Evolutionary conservation across 2,113 vertebrate genomes (phyloP).

Genomic region (Bostrychus sinensis): DNA sequence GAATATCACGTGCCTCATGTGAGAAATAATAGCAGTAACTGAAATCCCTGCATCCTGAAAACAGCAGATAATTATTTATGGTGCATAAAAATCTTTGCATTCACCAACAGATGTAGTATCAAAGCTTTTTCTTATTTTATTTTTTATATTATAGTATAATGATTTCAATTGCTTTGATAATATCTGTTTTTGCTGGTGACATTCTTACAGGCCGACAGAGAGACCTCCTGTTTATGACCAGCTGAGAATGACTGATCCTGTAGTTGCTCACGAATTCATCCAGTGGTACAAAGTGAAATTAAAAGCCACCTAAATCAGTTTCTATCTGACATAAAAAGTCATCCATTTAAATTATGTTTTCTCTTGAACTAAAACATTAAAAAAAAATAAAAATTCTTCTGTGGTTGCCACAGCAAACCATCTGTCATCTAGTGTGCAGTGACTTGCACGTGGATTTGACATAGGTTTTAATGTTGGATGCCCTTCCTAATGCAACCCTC

Average conservation of each 20-base stretch:
- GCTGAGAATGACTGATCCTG: background rate
- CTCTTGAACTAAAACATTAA: too few relatives aligned
- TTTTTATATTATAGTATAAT: too few relatives aligned
- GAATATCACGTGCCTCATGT: slow-evolving; percentile 41
- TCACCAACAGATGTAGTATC: background rate
- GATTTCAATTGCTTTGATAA: too few relatives aligned
- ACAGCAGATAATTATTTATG: background rate
- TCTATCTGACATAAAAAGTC: background rate
- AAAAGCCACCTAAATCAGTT: background rate
- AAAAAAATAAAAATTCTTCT: too few relatives aligned
- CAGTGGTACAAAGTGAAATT: background rate
- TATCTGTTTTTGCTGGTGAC: background rate
- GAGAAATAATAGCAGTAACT: slow-evolving; percentile 46
- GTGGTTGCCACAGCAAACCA: background rate
- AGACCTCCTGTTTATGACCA: background rate
- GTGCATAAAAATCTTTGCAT: background rate
- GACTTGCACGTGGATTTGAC: background rate
- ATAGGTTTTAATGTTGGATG: background rate
- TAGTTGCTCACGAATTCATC: background rate
- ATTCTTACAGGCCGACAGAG: background rate
- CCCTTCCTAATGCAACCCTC: background rate
- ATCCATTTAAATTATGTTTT: background rate
- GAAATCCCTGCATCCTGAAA: background rate
- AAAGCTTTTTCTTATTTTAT: background rate
- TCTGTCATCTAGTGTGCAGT: background rate